These are phyloP conservation scores for Saguinus oedipus DNA, from an alignment of 2,797 vertebrate species.

Conservation along the genomic window DNA sequence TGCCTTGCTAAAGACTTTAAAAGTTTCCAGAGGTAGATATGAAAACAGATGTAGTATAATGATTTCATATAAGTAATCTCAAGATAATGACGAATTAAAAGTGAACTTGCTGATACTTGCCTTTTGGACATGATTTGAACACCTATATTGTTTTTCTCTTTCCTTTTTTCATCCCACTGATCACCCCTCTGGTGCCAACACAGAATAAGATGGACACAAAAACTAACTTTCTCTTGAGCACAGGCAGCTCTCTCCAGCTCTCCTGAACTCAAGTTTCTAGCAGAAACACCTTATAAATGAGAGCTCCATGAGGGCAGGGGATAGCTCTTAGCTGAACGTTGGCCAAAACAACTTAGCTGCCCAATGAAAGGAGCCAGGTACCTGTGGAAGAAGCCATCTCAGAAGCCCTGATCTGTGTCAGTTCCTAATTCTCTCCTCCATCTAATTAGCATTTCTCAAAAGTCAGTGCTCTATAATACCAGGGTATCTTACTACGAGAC, in stretches of 20 bases:
- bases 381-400: not conserved
- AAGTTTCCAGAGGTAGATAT: not conserved
- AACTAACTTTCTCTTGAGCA: not conserved
- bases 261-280: not conserved
- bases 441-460: not conserved
- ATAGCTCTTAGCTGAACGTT: not conserved
- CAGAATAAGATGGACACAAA: not conserved
- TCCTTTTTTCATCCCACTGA: not conserved
- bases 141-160: not conserved
- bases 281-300: not conserved
- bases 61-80: not conserved
- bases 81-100: constrained; percentile 56
- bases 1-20: not conserved
- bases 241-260: not conserved
- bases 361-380: not conserved
- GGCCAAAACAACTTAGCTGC: not conserved
- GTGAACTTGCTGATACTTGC: not conserved
- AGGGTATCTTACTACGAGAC: not conserved
- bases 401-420: not conserved
- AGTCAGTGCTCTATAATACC: not conserved
- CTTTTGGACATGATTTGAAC: not conserved
- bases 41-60: not conserved
- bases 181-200: not conserved
- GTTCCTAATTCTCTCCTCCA: not conserved
- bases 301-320: not conserved